Percentiles rank a stretch among this genome's conserved stretches.
Conservation (phyloP, 92 coral and sea anemone species). For the Metridium senile region DNA sequence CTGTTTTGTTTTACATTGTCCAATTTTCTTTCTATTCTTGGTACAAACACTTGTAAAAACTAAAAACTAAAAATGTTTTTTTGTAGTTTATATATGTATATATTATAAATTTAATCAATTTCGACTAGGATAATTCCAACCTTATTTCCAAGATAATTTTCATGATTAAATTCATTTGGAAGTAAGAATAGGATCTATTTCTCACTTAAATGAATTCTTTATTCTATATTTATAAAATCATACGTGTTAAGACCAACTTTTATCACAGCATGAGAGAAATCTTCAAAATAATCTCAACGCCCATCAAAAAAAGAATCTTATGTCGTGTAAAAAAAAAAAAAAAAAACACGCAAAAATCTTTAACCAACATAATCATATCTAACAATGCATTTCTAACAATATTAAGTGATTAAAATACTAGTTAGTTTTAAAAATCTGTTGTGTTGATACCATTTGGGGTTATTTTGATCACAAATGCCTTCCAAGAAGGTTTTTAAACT, state of each 20-base stretch:
- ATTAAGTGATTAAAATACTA: background rate
- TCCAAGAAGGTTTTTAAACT: slow-evolving; percentile 12
- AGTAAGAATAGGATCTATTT: background rate
- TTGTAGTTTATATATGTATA: no score
- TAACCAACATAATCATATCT: background rate
- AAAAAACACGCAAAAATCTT: background rate
- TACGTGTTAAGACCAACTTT: slow-evolving; percentile 1
- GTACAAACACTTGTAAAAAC: background rate
- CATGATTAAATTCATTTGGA: background rate
- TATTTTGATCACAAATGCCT: slow-evolving; percentile 33
- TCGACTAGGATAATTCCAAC: background rate
- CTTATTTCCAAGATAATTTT: background rate
- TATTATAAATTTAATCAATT: no score
- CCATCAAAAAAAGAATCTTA: background rate
- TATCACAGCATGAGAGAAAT: slow-evolving; percentile 1
- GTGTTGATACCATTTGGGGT: background rate
- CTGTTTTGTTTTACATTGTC: background rate
- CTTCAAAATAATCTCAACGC: background rate
- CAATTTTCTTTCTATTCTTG: background rate
- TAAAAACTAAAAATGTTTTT: no score
- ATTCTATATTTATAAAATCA: no score
- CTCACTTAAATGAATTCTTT: background rate
- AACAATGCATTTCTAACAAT: background rate
- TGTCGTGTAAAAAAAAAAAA: background rate
- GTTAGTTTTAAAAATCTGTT: background rate